Evolutionary conservation across 1,140 invertebrate species (phyloP).

Genomic region (Mercenaria mercenaria): DNA sequence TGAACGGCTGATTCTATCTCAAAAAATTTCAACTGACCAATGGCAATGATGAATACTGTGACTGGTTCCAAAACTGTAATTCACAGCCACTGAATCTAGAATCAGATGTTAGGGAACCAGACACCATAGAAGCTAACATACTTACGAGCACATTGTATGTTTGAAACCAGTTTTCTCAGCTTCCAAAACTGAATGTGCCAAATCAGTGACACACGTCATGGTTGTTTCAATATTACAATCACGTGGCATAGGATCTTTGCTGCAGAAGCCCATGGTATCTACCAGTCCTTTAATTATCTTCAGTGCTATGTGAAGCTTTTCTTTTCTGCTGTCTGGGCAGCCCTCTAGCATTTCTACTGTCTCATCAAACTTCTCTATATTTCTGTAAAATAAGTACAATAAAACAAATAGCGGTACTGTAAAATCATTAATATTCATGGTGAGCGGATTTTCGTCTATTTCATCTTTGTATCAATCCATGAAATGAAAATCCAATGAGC

Average conservation of each 20-base stretch:
- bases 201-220: neutral
- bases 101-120: too few relatives aligned
- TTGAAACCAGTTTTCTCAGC: neutral
- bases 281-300: neutral
- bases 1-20: too few relatives aligned
- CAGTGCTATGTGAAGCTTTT: neutral
- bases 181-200: neutral
- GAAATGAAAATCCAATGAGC: too few relatives aligned
- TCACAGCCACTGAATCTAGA: too few relatives aligned
- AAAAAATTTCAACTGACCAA: too few relatives aligned
- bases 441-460: too few relatives aligned
- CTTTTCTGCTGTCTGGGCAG: neutral
- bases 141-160: conserved; percentile 35
- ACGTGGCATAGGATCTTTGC: neutral
- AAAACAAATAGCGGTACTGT: too few relatives aligned
- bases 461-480: too few relatives aligned
- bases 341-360: neutral
- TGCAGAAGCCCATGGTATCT: conserved; percentile 2
- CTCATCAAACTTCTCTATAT: neutral
- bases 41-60: too few relatives aligned
- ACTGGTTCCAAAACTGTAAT: too few relatives aligned
- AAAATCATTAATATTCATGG: too few relatives aligned
- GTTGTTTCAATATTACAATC: neutral
- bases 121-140: too few relatives aligned
- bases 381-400: conserved; percentile 7